Conservation (phyloP, 2,888 invertebrate species). For the Drosophila stalkeri region DNA sequence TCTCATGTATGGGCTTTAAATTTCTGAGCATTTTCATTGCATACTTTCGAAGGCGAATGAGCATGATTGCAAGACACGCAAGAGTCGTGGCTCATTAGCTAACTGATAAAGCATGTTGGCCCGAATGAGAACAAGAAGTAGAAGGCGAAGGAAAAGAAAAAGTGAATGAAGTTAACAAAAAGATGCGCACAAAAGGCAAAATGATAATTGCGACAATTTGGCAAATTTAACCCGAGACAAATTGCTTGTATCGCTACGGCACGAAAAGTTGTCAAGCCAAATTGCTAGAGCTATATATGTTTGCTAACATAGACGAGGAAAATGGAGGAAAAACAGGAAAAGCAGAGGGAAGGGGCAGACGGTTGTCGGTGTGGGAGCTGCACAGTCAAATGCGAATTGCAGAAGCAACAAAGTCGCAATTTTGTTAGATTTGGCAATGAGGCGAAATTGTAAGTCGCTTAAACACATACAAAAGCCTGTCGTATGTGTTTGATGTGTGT, state of each 20-base stretch:
- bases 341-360: neutral
- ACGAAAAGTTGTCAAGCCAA: conserved; percentile 64
- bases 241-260: conserved; percentile 65
- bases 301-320: conserved; percentile 29
- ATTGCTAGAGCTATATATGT: conserved; percentile 57
- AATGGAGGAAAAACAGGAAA: neutral
- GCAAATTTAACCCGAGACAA: conserved; percentile 59
- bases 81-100: conserved; percentile 62
- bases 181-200: conserved; percentile 56
- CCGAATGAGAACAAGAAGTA: neutral
- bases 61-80: conserved; percentile 8
- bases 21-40: conserved; percentile 34
- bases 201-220: conserved; percentile 79
- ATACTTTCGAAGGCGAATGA: conserved; percentile 48
- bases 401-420: conserved; percentile 43
- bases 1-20: conserved; percentile 45
- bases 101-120: conserved; percentile 6
- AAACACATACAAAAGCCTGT: conserved; percentile 18
- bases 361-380: neutral
- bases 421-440: conserved; percentile 64
- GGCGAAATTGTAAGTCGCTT: conserved; percentile 69
- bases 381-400: conserved; percentile 11
- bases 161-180: neutral
- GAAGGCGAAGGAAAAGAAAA: neutral
- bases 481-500: conserved; percentile 11